Evolutionary conservation across 2,113 vertebrate species (phyloP), one percentile per base, ranked within the genome.

Genomic region (Colistium nudipinnis): DNA sequence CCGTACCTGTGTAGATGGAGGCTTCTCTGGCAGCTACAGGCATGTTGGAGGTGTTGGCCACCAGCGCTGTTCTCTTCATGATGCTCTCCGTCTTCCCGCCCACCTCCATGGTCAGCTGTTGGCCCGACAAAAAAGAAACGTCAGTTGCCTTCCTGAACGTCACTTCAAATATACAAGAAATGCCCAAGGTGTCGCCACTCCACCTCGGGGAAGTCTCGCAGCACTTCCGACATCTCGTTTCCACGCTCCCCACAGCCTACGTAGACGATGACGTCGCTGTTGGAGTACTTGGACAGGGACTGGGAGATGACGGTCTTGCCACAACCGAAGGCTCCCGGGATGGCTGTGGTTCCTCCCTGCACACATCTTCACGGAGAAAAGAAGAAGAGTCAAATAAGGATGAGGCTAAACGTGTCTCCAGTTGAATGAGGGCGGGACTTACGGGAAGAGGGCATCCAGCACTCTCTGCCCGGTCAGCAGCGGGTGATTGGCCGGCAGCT

Each of bases 1-100:
- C n/a, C 16, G 14, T 43, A 98, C 97, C 97, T 73, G 97, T 99
- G 82, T 99, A 99, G 88, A 99, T 99, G 62, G 96, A 99, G 65
- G 97, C 97, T 90, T 98, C 97, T 92, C 97, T 94, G 79, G 97
- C 97, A 91, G 97, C 97, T 19, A 99, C 97, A 3, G 97, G 97
- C 97, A 99, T 99, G 90, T 99, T 99, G 85, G 97, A 99, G 64
- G 97, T 99, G 87, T 99, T 99, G 62, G 97, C 97, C 24, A 99
- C 97, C 60, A 99, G 92, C 0, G 96, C 94, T n/a, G 97, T 99
- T 89, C 97, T 96, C 92, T 99, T 99, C 97, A 99, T 99, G 83
- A 99, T 99, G 75, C 96, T 98, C 85, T 99, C 97, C 1, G 92
- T 91, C 76, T 98, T 99, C 27, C 97, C 97, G 53, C 95, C 97